Base-by-base conservation (phyloP, 2,113 vertebrate species). In the Lampris incognitus region DNA sequence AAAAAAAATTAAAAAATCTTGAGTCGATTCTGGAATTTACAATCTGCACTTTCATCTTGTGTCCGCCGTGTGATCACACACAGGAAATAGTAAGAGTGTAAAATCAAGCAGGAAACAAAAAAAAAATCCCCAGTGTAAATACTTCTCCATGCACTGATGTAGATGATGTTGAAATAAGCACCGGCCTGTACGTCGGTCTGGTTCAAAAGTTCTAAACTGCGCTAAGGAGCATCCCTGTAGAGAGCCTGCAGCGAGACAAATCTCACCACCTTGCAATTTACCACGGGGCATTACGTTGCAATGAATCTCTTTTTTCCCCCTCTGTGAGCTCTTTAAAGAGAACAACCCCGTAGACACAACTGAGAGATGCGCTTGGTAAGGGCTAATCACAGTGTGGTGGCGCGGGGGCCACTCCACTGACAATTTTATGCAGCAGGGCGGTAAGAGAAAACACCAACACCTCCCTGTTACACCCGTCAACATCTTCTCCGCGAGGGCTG, bases 391-490 rank as follows among this genome's bases (percentile, higher is more conserved):
- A 69, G 76, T 67, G 67, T 57, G 66, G 78, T 51, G 46, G 69
- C 69, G 64, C 74, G 60, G 69, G 85, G 82, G 74, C 52, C 46
- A 55, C 76, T 85, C 82, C 46, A 57, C 24, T 79, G 84, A 77
- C 77, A 81, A 79, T 69, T 58, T 69, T 58, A 59, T 46, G 63
- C 58, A 51, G 58, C 71, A 79, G 78, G 51, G 84, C 46, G 67
- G 77, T 93, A 75, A 78, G 78, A 92, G 91, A 86, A 85, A 88
- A 93, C 85, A 90, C 84, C 81, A 74, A 83, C 88, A 87, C 91
- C 90, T 91, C 81, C 71, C 66, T 40, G 58, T 86, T 92, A 93
- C 93, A 93, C 24, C 88, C 91, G 76, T 84, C 87, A 79, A 87
- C 85, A 85, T 87, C 88, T 91, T 85, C 88, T 89, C 89, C 66